phyloP scores from a whole-genome alignment of 2,113 vertebrate species.

The Larimichthys crocea region DNA sequence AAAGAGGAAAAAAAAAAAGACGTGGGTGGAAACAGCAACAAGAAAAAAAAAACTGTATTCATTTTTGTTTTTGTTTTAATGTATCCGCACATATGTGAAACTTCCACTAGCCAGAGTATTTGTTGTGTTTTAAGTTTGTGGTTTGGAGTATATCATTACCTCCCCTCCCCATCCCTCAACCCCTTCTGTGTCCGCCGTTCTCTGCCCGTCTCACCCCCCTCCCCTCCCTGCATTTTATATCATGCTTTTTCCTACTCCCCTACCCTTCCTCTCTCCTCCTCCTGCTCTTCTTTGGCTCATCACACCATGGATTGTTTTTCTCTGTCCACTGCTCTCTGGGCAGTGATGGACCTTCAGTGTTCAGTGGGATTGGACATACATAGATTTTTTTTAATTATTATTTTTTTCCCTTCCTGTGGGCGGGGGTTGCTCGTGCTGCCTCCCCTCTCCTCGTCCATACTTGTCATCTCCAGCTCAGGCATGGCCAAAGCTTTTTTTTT shows the following conservation, averaged over 20 bases:
- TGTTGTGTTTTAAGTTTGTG: conserved; percentile 74
- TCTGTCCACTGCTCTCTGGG: conserved; percentile 32
- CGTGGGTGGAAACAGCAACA: not conserved
- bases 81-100: conserved; percentile 74
- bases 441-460: not conserved
- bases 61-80: conserved; percentile 53
- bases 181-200: conserved; percentile 54
- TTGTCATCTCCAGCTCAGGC: conserved; percentile 37
- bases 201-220: conserved; percentile 39
- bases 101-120: conserved; percentile 59
- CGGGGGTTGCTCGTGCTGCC: conserved; percentile 6
- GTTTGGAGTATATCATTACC: conserved; percentile 72
- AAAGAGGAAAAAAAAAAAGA: conserved; percentile 10
- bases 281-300: conserved; percentile 3
- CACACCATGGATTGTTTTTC: conserved; percentile 41
- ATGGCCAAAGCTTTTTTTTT: conserved; percentile 55
- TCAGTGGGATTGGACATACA: conserved; percentile 26
- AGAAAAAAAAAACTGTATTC: conserved; percentile 46
- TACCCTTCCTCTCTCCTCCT: not conserved
- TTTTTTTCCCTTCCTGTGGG: not conserved
- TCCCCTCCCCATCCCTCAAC: not conserved
- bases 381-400: not conserved
- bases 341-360: conserved; percentile 41
- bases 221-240: conserved; percentile 34
- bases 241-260: conserved; percentile 19